Evolutionary conservation across 2,797 vertebrate species (phyloP), one percentile per base, ranked within the genome.

Genomic region (Pagetopsis macropterus): DNA sequence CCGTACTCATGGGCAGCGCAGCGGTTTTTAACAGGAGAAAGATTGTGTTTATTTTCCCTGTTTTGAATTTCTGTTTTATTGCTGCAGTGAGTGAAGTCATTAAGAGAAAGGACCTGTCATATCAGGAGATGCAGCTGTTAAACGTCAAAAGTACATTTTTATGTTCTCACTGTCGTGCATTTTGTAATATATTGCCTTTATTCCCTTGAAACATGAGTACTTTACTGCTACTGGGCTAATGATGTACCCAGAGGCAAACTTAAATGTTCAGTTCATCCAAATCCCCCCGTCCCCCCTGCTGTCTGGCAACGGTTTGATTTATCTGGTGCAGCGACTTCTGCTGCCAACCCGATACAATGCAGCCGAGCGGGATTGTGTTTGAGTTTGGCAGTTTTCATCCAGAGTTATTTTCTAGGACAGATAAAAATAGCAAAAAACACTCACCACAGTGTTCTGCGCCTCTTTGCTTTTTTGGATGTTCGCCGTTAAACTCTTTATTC

Each of bases 341-440:
- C 78, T 79, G 84, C 84, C 82, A 88, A 54, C 41, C 12, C 67
- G 41, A 23, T 63, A 78, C 61, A 82, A 79, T 63, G 43, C 46
- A 77, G 65, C 76, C 71, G 62, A 88, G 75, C 48, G 46, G 56
- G 71, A 80, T 75, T 74, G 68, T 13, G 2, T 81, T 79, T 70
- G 48, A 55, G 44, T 79, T 79, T 88, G 82, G 82, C 82, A 81
- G 51, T 63, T 82, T 70, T 68, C 51, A 59, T 81, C 45, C 15
- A 0, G 40, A 75, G 70, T 60, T 75, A 67, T 83, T 88, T 85
- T 83, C 64, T 79, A 37, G 55, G 7, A 12, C 65, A 84, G 77
- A 83, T 82, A 87, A 85, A 89, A 86, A 89, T 84, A 84, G 79
- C 59, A 33, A 69, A 74, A 65, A 65, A 69, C 74, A 74, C 60